Evolutionary conservation across 2,797 vertebrate species (phyloP).

Genomic region (Myotis myotis): DNA sequence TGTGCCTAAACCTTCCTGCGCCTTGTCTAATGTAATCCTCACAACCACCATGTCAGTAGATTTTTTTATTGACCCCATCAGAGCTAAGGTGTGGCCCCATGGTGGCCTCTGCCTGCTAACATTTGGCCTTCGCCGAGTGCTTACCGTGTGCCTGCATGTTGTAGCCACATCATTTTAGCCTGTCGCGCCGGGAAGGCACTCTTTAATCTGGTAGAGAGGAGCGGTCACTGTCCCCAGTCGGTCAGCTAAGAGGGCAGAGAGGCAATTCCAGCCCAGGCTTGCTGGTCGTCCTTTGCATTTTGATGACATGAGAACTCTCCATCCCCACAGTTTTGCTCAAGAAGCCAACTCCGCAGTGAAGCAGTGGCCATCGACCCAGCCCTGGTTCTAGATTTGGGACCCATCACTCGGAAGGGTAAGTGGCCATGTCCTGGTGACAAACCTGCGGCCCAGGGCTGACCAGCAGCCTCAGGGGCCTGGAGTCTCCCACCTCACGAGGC

Average conservation of each 20-base stretch:
- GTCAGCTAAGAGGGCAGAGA: neutral
- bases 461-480: neutral
- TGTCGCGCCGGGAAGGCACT: neutral
- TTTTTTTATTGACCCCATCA: neutral
- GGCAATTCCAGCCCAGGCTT: neutral
- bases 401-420: slow-evolving; percentile 66
- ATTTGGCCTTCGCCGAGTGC: neutral
- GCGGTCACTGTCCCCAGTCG: neutral
- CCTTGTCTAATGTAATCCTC: neutral
- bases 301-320: neutral
- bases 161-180: neutral
- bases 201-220: neutral
- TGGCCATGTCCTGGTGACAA: neutral
- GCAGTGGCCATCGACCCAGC: neutral
- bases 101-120: neutral
- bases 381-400: slow-evolving; percentile 65
- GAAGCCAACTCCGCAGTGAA: slow-evolving; percentile 11
- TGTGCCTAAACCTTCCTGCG: neutral
- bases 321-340: slow-evolving; percentile 59
- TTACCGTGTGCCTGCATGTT: neutral
- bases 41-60: neutral
- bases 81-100: neutral
- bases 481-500: neutral
- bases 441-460: neutral
- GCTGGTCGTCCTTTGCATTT: neutral